A percentile compares a stretch with the other conserved stretches of the same genome.
These are phyloP conservation scores for Euproctis similis DNA, from an alignment of 2,888 invertebrate species.

Conservation along the genomic window DNA sequence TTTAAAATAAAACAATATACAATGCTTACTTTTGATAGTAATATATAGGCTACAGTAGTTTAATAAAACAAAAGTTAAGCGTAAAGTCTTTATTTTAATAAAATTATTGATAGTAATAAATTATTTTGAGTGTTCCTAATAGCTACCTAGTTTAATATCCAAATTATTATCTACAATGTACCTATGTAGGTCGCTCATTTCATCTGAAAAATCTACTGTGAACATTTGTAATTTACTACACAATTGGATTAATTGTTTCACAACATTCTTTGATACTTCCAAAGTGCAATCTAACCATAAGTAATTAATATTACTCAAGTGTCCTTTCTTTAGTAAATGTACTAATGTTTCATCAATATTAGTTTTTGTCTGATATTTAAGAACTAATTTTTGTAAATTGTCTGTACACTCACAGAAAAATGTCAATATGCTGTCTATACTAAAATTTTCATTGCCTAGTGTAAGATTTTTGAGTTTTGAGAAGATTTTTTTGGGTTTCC, in stretches of 20 bases:
- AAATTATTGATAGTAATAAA: too few relatives aligned
- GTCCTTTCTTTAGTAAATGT: slow-evolving; percentile 48
- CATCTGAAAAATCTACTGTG: slow-evolving; percentile 52
- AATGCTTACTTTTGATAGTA: slow-evolving; percentile 23
- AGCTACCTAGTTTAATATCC: slow-evolving; percentile 60
- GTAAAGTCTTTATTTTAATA: too few relatives aligned
- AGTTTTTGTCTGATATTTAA: slow-evolving; percentile 63
- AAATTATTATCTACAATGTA: slow-evolving; percentile 61
- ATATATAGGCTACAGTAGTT: slow-evolving; percentile 1
- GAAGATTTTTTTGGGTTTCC: slow-evolving; percentile 47
- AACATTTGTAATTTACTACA: slow-evolving; percentile 54
- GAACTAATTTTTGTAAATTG: slow-evolving; percentile 48
- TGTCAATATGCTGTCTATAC: slow-evolving; percentile 47
- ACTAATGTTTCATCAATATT: slow-evolving; percentile 49
- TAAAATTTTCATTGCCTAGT: slow-evolving; percentile 61
- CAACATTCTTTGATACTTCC: slow-evolving; percentile 53
- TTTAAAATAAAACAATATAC: too few relatives aligned
- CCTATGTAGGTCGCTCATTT: slow-evolving; percentile 47
- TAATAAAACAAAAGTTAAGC: too few relatives aligned
- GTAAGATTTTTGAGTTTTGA: slow-evolving; percentile 49
- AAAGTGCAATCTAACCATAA: slow-evolving; percentile 68
- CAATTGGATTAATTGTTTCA: slow-evolving; percentile 49
- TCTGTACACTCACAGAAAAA: slow-evolving; percentile 60
- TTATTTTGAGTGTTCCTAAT: too few relatives aligned
- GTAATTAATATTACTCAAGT: slow-evolving; percentile 45